phyloP scores from a whole-genome alignment of 2,113 vertebrate genomes.

The Orycteropus afer region DNA sequence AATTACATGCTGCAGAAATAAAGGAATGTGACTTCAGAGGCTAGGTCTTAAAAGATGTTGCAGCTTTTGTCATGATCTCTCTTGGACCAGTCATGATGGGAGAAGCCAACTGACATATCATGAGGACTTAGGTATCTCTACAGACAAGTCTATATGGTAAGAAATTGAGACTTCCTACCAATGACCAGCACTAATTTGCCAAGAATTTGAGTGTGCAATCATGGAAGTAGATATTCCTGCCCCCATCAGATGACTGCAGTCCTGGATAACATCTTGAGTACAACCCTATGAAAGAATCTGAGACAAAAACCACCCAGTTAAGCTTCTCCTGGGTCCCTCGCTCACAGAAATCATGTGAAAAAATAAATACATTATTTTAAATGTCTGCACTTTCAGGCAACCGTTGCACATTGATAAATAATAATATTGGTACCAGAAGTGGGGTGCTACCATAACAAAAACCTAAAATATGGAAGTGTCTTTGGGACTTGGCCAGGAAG shows the following conservation, averaged over 20 bases:
- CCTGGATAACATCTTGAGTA: neutral
- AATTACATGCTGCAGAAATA: neutral
- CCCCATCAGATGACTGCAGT: neutral
- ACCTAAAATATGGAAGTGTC: neutral
- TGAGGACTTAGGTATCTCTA: neutral
- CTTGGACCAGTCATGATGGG: neutral
- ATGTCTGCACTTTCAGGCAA: neutral
- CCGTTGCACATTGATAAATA: neutral
- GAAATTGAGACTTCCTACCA: neutral
- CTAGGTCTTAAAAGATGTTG: neutral
- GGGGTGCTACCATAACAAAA: neutral
- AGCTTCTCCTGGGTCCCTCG: neutral
- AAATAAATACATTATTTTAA: neutral
- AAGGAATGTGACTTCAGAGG: neutral
- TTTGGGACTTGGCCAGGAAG: neutral
- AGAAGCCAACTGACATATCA: neutral
- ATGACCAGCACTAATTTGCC: neutral
- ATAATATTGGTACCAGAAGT: neutral
- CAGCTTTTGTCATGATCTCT: neutral
- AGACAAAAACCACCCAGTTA: neutral
- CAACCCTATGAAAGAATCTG: neutral
- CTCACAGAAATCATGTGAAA: neutral
- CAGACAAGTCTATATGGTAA: neutral
- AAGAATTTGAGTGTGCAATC: neutral
- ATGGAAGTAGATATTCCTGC: neutral